Evolutionary conservation across 2,888 invertebrate species (phyloP).

Genomic region (Artemia sp.): DNA sequence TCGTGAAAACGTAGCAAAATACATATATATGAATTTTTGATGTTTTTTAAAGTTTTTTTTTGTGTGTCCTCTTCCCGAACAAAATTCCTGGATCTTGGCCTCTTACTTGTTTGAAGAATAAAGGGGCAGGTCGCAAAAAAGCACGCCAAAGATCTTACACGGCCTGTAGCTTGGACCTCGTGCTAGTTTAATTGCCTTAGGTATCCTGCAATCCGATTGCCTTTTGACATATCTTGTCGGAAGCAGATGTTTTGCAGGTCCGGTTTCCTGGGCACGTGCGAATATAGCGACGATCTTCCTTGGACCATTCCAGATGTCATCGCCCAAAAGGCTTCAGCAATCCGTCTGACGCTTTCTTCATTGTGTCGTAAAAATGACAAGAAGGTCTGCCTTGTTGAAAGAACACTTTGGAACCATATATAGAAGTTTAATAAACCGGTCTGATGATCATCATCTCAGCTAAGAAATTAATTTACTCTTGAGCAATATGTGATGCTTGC

Average conservation of each 20-base stretch:
- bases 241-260: conserved; percentile 14
- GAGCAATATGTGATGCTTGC: conserved; percentile 5
- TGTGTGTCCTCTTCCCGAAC: too few species aligned
- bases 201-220: too few species aligned
- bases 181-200: too few species aligned
- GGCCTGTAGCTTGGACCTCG: too few species aligned
- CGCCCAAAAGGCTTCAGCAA: background rate
- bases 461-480: conserved; percentile 15
- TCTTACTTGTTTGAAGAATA: too few species aligned
- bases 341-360: conserved; percentile 3
- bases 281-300: background rate
- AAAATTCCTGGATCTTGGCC: too few species aligned
- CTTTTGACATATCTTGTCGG: too few species aligned
- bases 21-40: too few species aligned
- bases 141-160: too few species aligned
- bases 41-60: too few species aligned
- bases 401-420: conserved; percentile 10
- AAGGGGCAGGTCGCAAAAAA: too few species aligned
- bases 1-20: too few species aligned
- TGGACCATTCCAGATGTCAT: conserved; percentile 3
- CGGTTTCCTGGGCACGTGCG: conserved; percentile 14
- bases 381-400: background rate
- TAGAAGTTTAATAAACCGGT: conserved; percentile 14
- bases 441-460: background rate
- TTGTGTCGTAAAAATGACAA: conserved; percentile 8